phyloP scores from a whole-genome alignment of 2,797 vertebrate genomes.

The Epinephelus awoara region DNA sequence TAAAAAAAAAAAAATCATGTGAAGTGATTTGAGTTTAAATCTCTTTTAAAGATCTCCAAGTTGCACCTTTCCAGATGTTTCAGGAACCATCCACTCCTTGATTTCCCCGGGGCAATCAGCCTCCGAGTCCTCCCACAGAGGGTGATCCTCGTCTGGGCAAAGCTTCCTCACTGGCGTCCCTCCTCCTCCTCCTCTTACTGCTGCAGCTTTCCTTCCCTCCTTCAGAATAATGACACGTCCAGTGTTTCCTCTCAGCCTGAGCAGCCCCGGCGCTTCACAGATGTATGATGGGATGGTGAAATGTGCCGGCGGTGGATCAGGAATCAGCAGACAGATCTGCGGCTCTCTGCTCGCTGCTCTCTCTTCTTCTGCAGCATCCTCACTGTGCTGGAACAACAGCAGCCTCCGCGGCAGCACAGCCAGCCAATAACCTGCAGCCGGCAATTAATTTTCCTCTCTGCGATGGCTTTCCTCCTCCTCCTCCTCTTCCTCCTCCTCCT shows the following conservation, averaged over 20 bases:
- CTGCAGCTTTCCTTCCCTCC: background rate
- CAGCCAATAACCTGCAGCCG: constrained; percentile 69
- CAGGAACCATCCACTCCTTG: constrained; percentile 16
- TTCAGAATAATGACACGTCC: background rate
- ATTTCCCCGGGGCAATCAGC: constrained; percentile 34
- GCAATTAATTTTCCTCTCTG: constrained; percentile 60
- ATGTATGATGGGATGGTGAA: background rate
- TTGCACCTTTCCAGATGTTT: constrained; percentile 58
- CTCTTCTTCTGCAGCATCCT: constrained; percentile 57
- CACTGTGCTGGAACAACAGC: constrained; percentile 54
- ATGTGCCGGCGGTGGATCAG: constrained; percentile 1
- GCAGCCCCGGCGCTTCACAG: constrained; percentile 2
- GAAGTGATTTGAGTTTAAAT: constrained; percentile 13
- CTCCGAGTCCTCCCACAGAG: constrained; percentile 12
- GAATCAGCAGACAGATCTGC: constrained; percentile 20
- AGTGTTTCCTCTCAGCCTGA: background rate
- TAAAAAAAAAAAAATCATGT: background rate
- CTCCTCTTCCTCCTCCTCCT: constrained; percentile 4
- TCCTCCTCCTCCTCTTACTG: constrained; percentile 15
- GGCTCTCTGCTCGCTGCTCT: constrained; percentile 26
- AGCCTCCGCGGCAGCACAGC: constrained; percentile 46
- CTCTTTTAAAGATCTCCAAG: constrained; percentile 10
- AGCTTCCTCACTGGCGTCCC: background rate
- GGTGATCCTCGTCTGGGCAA: constrained; percentile 15
- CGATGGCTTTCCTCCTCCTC: constrained; percentile 4